phyloP scores from a whole-genome alignment of 2,797 vertebrate species.

The Menidia menidia region DNA sequence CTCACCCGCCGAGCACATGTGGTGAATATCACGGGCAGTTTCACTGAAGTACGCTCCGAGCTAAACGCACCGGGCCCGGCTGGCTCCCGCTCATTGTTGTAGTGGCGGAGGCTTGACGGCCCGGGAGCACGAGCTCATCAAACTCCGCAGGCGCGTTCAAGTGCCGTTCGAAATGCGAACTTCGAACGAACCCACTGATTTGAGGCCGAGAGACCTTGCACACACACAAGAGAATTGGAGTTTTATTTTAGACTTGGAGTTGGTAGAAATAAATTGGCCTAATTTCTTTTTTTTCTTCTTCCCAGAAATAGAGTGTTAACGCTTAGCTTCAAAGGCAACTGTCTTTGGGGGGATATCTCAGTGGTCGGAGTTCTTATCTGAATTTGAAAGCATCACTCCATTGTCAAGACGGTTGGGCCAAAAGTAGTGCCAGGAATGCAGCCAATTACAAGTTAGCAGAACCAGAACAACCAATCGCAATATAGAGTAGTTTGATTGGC shows the following conservation, averaged over 20 bases:
- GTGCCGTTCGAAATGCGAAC: conserved; percentile 27
- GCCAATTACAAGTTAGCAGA: conserved; percentile 50
- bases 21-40: conserved; percentile 18
- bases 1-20: conserved; percentile 68
- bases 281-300: background rate
- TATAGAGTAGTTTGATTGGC: background rate
- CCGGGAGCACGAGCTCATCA: conserved; percentile 50
- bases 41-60: conserved; percentile 37
- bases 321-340: too few species aligned
- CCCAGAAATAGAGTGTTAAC: background rate
- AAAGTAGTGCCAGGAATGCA: conserved; percentile 5
- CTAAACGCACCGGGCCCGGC: conserved; percentile 34
- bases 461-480: conserved; percentile 35
- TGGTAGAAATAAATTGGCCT: background rate
- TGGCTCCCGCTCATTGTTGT: conserved; percentile 56
- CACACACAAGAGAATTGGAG: too few species aligned
- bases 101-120: background rate
- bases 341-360: background rate
- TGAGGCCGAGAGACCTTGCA: background rate
- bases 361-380: background rate
- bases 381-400: conserved; percentile 44
- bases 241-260: background rate
- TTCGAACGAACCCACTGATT: background rate
- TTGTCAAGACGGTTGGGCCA: background rate
- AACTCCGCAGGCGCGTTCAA: conserved; percentile 53